Percentiles rank a stretch among this genome's conserved stretches.
These are phyloP conservation scores for Uropetala carovei DNA, from an alignment of 2,888 invertebrate genomes.

Conservation along the genomic window DNA sequence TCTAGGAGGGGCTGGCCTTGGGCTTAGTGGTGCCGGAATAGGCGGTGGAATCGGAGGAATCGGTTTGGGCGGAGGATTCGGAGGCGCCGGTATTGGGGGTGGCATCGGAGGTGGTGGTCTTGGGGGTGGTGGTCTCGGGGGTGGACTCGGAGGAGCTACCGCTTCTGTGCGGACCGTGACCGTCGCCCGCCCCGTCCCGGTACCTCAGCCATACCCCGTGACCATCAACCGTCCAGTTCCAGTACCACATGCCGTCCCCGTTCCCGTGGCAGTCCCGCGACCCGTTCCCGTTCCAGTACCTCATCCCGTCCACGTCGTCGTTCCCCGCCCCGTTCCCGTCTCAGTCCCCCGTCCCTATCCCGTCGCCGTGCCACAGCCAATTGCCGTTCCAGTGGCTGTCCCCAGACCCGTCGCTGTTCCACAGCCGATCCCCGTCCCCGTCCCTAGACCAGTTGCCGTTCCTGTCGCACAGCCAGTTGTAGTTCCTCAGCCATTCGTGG, in stretches of 20 bases:
- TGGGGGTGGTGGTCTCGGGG: conserved; percentile 1
- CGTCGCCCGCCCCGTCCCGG: conserved; percentile 76
- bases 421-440: conserved; percentile 77
- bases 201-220: conserved; percentile 71
- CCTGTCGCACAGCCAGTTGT: conserved; percentile 77
- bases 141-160: background rate
- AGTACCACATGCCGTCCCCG: conserved; percentile 69
- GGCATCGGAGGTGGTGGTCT: background rate
- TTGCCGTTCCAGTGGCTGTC: conserved; percentile 76
- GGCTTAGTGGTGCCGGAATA: background rate
- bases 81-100: background rate
- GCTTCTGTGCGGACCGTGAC: conserved; percentile 73
- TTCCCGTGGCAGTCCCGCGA: conserved; percentile 77
- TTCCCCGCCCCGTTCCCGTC: conserved; percentile 78
- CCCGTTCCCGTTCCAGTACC: conserved; percentile 72
- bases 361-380: conserved; percentile 70
- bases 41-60: background rate
- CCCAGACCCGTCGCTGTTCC: conserved; percentile 77
- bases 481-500: conserved; percentile 77
- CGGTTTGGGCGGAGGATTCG: background rate
- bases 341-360: conserved; percentile 75
- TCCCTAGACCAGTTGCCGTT: conserved; percentile 77
- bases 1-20: too few relatives aligned
- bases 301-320: conserved; percentile 70
- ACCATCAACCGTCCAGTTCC: conserved; percentile 75